These are phyloP conservation scores for Zoanthus solanderi DNA, from an alignment of 92 coral and sea anemone species.

Conservation along the genomic window DNA sequence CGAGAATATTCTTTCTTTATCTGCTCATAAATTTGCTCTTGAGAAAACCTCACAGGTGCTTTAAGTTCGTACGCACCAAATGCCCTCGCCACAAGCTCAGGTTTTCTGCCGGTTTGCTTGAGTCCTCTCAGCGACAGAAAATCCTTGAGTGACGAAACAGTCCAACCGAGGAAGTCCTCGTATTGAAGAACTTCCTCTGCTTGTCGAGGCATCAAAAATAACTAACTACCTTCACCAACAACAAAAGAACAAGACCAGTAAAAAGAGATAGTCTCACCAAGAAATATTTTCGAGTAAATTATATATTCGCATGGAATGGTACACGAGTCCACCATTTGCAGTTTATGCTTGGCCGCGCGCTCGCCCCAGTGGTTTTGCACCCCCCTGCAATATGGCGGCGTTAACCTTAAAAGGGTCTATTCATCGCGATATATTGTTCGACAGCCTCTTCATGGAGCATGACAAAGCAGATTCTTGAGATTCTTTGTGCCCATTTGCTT, in stretches of 20 bases:
- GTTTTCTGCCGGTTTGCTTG: slow-evolving; percentile 48
- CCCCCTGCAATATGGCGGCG: slow-evolving; percentile 9
- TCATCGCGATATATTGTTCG: background rate
- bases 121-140: slow-evolving; percentile 47
- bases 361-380: background rate
- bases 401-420: slow-evolving; percentile 7
- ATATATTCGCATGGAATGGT: background rate
- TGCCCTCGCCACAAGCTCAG: slow-evolving; percentile 50
- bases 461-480: background rate
- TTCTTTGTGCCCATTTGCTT: background rate
- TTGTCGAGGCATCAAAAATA: slow-evolving; percentile 34
- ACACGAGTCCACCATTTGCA: background rate
- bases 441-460: slow-evolving; percentile 1
- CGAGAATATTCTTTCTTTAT: too few species aligned
- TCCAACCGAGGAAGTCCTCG: slow-evolving; percentile 36
- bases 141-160: slow-evolving; percentile 45
- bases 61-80: slow-evolving; percentile 61
- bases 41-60: background rate
- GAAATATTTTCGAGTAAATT: background rate
- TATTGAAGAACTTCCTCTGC: slow-evolving; percentile 39
- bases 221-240: background rate
- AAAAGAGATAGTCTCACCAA: background rate
- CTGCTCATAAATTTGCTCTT: too few species aligned
- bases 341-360: background rate
- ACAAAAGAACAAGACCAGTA: background rate